Percentiles rank a stretch among this genome's conserved stretches.
Conservation (phyloP, 2,113 vertebrate species). For the Alligator mississippiensis region DNA sequence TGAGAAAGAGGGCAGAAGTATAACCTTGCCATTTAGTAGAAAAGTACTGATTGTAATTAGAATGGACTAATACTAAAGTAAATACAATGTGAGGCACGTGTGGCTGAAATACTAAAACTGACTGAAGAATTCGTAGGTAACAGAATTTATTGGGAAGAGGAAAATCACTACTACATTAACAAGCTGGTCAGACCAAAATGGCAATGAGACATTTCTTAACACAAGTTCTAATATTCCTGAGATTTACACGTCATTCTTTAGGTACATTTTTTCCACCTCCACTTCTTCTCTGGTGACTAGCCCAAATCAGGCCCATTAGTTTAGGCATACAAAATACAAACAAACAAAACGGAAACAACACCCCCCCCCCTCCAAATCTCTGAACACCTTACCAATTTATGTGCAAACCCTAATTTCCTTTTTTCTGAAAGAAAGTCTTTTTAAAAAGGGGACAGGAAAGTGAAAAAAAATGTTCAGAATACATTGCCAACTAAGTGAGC, state of each 20-base stretch:
- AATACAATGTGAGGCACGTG: background rate
- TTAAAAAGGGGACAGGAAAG: constrained; percentile 57
- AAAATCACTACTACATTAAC: background rate
- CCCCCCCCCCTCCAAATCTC: too few relatives aligned
- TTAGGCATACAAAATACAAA: constrained; percentile 12
- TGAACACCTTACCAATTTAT: constrained; percentile 58
- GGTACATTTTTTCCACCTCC: background rate
- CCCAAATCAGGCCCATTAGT: constrained; percentile 49
- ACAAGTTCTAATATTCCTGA: background rate
- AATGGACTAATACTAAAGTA: background rate
- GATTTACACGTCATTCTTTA: background rate
- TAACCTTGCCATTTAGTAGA: background rate
- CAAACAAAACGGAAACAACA: too few relatives aligned
- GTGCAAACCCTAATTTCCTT: constrained; percentile 69
- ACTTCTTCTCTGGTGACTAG: constrained; percentile 48
- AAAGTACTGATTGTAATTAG: background rate
- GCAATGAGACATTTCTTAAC: background rate
- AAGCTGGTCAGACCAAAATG: background rate
- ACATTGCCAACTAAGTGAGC: background rate
- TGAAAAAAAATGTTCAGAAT: background rate
- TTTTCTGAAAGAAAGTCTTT: constrained; percentile 66
- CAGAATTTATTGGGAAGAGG: background rate
- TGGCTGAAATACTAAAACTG: background rate
- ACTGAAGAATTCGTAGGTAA: background rate
- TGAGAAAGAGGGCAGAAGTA: background rate